These are phyloP conservation scores for Heliocidaris erythrogramma DNA, from an alignment of 35 echinoderm and acorn worm genomes.

Conservation along the genomic window DNA sequence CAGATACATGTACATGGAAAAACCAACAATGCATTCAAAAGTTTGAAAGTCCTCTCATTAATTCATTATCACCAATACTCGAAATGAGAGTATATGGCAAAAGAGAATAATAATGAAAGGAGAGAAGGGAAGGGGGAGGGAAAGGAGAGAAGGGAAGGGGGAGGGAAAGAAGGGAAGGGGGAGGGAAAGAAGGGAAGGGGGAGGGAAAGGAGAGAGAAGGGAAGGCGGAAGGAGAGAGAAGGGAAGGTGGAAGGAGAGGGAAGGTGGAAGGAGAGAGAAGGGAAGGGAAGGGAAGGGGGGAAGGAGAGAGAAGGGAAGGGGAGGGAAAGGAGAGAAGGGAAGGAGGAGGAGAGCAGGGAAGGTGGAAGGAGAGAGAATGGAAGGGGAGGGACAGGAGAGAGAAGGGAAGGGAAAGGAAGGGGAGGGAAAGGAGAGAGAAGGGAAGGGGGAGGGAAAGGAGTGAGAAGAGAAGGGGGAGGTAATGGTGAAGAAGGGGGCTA, in stretches of 20 bases:
- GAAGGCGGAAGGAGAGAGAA: no score
- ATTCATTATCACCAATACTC: background rate
- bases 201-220: background rate
- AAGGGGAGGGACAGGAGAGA: background rate
- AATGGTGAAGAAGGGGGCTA: background rate
- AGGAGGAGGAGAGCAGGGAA: no score
- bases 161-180: no score
- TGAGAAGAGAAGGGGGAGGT: background rate
- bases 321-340: background rate
- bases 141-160: background rate
- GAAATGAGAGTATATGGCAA: background rate
- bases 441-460: background rate
- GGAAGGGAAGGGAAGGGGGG: background rate
- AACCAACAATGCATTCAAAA: no score
- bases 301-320: background rate
- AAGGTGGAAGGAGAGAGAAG: background rate
- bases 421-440: no score
- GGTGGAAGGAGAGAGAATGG: background rate
- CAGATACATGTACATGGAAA: no score
- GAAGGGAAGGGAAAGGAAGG: no score
- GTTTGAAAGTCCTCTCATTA: no score
- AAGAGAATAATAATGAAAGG: background rate
- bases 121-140: background rate
- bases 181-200: background rate
- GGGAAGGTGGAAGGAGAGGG: no score